A percentile compares a stretch with the other conserved stretches of the same genome.
These are phyloP conservation scores for Channallabes apus DNA, from an alignment of 2,797 vertebrate species.

Conservation along the genomic window DNA sequence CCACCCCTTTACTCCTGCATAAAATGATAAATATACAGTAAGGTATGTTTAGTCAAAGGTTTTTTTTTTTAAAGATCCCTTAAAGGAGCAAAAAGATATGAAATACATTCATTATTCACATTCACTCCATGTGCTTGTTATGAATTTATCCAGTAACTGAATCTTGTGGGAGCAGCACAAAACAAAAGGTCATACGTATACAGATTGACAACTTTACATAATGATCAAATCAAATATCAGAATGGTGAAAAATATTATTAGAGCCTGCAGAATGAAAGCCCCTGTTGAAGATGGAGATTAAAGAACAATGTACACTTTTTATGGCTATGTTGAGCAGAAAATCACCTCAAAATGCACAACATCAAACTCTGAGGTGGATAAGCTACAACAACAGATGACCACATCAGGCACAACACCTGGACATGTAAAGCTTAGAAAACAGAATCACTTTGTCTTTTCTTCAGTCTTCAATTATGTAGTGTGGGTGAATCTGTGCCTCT, in stretches of 20 bases:
- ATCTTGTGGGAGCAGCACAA: background rate
- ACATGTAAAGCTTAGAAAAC: background rate
- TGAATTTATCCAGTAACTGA: background rate
- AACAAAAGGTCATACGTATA: background rate
- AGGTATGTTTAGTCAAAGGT: background rate
- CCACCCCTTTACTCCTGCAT: conserved; percentile 80
- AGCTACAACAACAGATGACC: background rate
- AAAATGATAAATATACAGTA: background rate
- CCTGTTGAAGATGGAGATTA: background rate
- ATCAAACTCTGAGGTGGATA: background rate
- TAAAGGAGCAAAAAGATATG: background rate
- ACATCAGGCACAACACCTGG: background rate
- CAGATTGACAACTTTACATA: background rate
- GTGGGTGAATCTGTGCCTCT: background rate
- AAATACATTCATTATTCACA: background rate
- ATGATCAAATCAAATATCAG: background rate
- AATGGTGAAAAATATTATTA: background rate
- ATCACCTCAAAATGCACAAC: background rate
- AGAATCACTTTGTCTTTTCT: too few relatives aligned
- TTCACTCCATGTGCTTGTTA: background rate
- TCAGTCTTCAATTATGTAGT: background rate
- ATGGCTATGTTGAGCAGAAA: background rate
- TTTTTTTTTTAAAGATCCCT: background rate
- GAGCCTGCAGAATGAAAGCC: background rate
- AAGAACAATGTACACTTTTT: background rate